Percentiles rank a stretch among this genome's conserved stretches.
Conservation (phyloP, 1,140 invertebrate genomes). For the Cyphomyrmex costatus region DNA sequence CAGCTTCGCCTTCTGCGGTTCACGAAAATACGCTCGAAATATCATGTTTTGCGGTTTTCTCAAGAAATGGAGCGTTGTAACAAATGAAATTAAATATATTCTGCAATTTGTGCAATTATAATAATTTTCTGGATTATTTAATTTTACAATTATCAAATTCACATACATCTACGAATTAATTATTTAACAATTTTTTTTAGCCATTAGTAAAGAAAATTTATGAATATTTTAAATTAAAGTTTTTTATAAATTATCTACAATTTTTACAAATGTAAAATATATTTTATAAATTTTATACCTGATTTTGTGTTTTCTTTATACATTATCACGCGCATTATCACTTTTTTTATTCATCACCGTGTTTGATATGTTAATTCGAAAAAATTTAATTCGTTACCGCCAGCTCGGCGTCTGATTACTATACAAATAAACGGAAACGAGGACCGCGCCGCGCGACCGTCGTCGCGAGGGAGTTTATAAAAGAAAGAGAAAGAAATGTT, state of each 20-base stretch:
- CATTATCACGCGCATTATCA: neutral
- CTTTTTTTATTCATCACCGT: neutral
- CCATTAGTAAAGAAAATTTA: neutral
- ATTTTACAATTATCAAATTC: neutral
- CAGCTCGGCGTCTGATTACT: slow-evolving; percentile 40
- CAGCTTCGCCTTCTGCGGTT: slow-evolving; percentile 55
- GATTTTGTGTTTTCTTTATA: neutral
- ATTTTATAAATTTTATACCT: neutral
- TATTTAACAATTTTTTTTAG: slow-evolving; percentile 7
- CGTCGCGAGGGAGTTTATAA: slow-evolving; percentile 39
- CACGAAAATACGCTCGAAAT: slow-evolving; percentile 52
- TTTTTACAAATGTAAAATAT: neutral
- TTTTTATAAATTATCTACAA: neutral
- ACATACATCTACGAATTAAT: neutral
- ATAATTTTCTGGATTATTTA: neutral
- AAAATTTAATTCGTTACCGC: slow-evolving; percentile 12
- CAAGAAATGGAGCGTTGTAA: neutral
- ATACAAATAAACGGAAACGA: slow-evolving; percentile 42
- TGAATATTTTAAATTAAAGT: neutral
- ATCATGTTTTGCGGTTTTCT: slow-evolving; percentile 15
- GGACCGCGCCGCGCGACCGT: neutral
- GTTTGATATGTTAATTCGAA: slow-evolving; percentile 10
- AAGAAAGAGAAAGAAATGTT: slow-evolving; percentile 25
- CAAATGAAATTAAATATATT: neutral
- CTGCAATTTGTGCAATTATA: neutral